Conservation (phyloP, 2,888 invertebrate species). For the Acleris laterana region DNA sequence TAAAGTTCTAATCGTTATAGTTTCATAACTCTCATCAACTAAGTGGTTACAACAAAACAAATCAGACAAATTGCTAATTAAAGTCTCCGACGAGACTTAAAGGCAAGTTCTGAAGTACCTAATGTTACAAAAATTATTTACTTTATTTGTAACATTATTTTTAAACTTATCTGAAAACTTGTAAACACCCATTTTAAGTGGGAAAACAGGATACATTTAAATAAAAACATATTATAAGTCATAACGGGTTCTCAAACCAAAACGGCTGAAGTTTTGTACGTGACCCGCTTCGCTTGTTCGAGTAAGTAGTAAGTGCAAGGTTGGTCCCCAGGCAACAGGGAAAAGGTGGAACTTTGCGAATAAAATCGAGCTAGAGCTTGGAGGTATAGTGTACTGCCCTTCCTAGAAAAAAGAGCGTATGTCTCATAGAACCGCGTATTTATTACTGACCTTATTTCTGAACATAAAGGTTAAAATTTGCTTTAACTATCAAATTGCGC, state of each 20-base stretch:
- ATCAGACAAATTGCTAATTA: not conserved
- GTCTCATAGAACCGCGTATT: no score
- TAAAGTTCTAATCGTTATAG: slow-evolving; percentile 7
- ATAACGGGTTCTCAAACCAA: slow-evolving; percentile 15
- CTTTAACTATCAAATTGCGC: no score
- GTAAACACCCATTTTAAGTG: no score
- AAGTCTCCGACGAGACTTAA: not conserved
- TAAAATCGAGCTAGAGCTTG: slow-evolving; percentile 33
- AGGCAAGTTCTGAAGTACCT: not conserved
- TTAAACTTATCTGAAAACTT: no score
- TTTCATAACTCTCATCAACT: slow-evolving; percentile 1
- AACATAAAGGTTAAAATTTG: no score
- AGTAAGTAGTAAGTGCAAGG: slow-evolving; percentile 22
- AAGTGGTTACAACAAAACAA: not conserved
- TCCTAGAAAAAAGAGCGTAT: no score
- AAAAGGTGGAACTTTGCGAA: slow-evolving; percentile 64
- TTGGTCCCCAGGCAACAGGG: slow-evolving; percentile 46
- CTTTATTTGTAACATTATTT: no score
- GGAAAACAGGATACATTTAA: not conserved
- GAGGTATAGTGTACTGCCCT: slow-evolving; percentile 22
- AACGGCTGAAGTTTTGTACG: slow-evolving; percentile 26
- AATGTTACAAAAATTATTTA: not conserved
- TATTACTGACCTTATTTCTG: no score
- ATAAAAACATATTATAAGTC: slow-evolving; percentile 5
- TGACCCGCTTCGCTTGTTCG: slow-evolving; percentile 12